These are phyloP conservation scores for Ostrea denselamellosa DNA, from an alignment of 1,140 invertebrate genomes.

Conservation along the genomic window DNA sequence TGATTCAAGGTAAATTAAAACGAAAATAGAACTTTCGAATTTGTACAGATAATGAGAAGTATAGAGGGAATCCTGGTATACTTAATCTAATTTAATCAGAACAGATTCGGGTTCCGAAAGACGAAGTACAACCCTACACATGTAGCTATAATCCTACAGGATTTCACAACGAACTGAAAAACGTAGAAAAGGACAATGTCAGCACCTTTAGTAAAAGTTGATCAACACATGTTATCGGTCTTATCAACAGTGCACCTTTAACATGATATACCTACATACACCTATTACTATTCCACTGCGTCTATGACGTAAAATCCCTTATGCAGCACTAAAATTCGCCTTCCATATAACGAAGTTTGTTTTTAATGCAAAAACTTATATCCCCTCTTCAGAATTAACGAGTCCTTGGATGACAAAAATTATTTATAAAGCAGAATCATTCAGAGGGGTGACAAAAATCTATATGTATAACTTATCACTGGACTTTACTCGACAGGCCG, in stretches of 20 bases:
- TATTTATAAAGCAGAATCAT: background rate
- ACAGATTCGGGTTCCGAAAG: background rate
- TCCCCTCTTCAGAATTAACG: background rate
- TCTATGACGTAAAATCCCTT: background rate
- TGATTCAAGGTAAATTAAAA: slow-evolving; percentile 38
- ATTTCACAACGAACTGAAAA: background rate
- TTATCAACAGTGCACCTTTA: background rate
- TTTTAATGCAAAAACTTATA: background rate
- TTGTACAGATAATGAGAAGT: slow-evolving; percentile 15
- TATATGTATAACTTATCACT: slow-evolving; percentile 18
- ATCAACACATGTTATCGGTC: background rate
- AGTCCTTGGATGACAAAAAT: slow-evolving; percentile 11
- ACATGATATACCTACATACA: background rate
- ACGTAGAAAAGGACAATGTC: background rate
- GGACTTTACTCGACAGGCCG: slow-evolving; percentile 17
- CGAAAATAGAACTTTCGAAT: slow-evolving; percentile 39
- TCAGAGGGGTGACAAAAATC: background rate
- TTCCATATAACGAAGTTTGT: no score
- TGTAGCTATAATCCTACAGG: background rate
- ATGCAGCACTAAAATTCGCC: background rate
- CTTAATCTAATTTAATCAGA: background rate
- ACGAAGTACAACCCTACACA: background rate
- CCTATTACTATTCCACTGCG: background rate
- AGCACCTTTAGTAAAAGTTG: slow-evolving; percentile 8
- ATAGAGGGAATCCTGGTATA: background rate